Percentiles rank a stretch among this genome's conserved stretches.
Evolutionary conservation across 1,140 invertebrate genomes (phyloP).

Genomic region (Papilio machaon): DNA sequence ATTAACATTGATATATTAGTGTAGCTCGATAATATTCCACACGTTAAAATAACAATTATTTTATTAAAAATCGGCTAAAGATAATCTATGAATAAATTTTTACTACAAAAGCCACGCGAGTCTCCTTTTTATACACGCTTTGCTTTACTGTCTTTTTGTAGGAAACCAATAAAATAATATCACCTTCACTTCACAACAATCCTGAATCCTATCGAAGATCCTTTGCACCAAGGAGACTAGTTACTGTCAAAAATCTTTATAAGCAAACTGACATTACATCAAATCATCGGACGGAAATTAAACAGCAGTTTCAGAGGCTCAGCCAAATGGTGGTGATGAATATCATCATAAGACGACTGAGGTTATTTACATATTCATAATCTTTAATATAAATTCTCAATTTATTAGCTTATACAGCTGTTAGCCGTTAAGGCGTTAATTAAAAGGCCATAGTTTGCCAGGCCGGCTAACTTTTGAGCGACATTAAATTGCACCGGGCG

Average conservation of each 20-base stretch:
- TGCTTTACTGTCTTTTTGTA: neutral
- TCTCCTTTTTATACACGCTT: neutral
- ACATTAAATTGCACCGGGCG: constrained; percentile 70
- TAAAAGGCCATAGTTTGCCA: constrained; percentile 47
- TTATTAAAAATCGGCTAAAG: neutral
- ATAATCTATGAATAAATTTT: neutral
- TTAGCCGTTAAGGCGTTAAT: constrained; percentile 48
- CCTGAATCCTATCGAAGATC: neutral
- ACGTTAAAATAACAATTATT: constrained; percentile 2
- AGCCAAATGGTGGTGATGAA: neutral
- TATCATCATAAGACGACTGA: neutral
- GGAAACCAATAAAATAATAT: no score
- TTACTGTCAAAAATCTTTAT: neutral
- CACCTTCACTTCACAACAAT: no score
- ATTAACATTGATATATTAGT: constrained; percentile 24
- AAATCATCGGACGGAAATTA: neutral
- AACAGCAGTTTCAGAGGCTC: neutral
- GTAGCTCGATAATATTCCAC: neutral
- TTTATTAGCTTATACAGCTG: constrained; percentile 31
- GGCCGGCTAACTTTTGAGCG: constrained; percentile 58
- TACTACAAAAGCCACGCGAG: neutral
- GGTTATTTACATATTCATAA: neutral
- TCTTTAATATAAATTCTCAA: neutral
- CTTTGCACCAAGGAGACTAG: neutral
- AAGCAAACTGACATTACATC: neutral